These are phyloP conservation scores for Ooceraea biroi DNA, from an alignment of 1,140 invertebrate species.

Conservation along the genomic window DNA sequence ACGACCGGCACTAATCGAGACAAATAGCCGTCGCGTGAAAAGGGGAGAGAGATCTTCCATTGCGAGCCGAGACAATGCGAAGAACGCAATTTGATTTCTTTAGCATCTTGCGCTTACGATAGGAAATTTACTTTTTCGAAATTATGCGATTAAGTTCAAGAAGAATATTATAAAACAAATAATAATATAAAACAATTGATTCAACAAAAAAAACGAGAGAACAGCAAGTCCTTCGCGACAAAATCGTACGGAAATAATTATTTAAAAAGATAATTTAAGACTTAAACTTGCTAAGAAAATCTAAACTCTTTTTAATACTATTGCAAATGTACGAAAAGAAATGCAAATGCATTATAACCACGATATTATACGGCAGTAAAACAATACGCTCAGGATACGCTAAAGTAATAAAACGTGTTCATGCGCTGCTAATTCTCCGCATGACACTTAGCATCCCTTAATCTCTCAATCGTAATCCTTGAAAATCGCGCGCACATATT, in stretches of 20 bases:
- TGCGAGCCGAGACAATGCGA: constrained; percentile 73
- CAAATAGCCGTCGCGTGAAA: constrained; percentile 63
- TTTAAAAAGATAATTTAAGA: background rate
- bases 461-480: constrained; percentile 33
- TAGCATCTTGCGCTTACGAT: constrained; percentile 66
- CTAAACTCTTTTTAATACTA: background rate
- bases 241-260: background rate
- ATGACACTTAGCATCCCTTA: constrained; percentile 1
- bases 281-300: too few relatives aligned
- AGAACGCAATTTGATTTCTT: constrained; percentile 83
- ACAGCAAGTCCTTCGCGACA: background rate
- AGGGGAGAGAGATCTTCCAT: constrained; percentile 63
- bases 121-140: constrained; percentile 70
- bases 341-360: background rate
- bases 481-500: background rate
- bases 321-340: background rate
- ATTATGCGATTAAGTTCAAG: constrained; percentile 4
- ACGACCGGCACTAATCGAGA: constrained; percentile 60
- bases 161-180: background rate
- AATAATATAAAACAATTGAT: constrained; percentile 9
- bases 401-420: constrained; percentile 14
- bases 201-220: background rate
- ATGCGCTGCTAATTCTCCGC: constrained; percentile 5
- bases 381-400: background rate
- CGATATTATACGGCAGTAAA: constrained; percentile 25